A percentile compares a stretch with the other conserved stretches of the same genome.
Conservation (phyloP, 2,113 vertebrate species). For the Engystomops pustulosus region DNA sequence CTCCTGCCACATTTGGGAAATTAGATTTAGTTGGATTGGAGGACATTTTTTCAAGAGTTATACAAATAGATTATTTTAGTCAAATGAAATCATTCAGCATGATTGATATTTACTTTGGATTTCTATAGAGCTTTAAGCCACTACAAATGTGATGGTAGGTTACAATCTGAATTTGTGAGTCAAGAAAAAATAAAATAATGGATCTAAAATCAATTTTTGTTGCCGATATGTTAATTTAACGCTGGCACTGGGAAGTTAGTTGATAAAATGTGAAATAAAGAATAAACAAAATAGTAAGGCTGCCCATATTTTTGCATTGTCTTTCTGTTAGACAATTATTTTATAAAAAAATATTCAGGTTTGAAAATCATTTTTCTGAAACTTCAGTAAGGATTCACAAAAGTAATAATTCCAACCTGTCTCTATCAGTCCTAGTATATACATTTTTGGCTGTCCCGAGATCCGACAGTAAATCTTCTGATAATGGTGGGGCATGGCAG, state of each 20-base stretch:
- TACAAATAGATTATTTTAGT: constrained; percentile 51
- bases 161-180: constrained; percentile 21
- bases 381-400: no score
- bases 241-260: not conserved
- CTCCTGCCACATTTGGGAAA: constrained; percentile 55
- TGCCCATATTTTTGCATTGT: no score
- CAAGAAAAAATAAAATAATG: not conserved
- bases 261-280: no score
- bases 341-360: no score
- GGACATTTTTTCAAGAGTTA: constrained; percentile 35
- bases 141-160: not conserved
- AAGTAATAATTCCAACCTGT: no score
- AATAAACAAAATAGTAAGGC: no score
- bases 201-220: not conserved
- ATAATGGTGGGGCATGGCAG: no score
- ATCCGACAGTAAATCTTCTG: no score
- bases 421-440: no score
- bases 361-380: no score
- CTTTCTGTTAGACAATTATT: no score
- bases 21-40: constrained; percentile 54
- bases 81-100: constrained; percentile 51
- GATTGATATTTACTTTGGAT: constrained; percentile 49
- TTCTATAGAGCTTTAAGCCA: constrained; percentile 12
- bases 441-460: no score
- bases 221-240: not conserved